Evolutionary conservation across 1,140 invertebrate genomes (phyloP).

Genomic region (Sipha flava): DNA sequence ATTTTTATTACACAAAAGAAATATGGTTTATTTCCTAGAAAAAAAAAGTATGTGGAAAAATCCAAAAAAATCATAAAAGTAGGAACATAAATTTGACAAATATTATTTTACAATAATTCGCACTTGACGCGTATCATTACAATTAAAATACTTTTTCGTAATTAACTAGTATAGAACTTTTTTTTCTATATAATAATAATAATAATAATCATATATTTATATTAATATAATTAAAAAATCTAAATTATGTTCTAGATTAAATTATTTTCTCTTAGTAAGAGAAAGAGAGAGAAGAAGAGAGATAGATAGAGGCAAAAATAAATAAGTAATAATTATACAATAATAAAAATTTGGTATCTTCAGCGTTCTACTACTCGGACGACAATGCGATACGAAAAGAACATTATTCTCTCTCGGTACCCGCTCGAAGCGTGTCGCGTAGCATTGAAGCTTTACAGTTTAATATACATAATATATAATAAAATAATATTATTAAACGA

Average conservation of each 20-base stretch:
- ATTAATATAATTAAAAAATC: too few species aligned
- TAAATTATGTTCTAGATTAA: background rate
- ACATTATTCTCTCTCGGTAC: background rate
- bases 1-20: conserved; percentile 12
- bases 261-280: background rate
- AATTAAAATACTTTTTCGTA: background rate
- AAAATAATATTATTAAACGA: too few species aligned
- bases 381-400: background rate
- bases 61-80: conserved; percentile 17
- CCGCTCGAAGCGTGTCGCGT: too few species aligned
- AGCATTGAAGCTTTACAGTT: too few species aligned
- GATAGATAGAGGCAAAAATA: too few species aligned
- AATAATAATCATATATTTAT: too few species aligned
- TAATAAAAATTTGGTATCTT: background rate
- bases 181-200: too few species aligned
- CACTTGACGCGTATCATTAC: background rate
- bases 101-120: background rate
- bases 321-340: too few species aligned
- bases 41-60: background rate
- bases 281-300: too few species aligned
- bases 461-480: too few species aligned
- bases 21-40: background rate
- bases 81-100: conserved; percentile 25
- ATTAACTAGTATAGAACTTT: too few species aligned
- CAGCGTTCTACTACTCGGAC: background rate